Evolutionary conservation across 2,888 invertebrate species (phyloP).

Genomic region (Aphrophora alni): DNA sequence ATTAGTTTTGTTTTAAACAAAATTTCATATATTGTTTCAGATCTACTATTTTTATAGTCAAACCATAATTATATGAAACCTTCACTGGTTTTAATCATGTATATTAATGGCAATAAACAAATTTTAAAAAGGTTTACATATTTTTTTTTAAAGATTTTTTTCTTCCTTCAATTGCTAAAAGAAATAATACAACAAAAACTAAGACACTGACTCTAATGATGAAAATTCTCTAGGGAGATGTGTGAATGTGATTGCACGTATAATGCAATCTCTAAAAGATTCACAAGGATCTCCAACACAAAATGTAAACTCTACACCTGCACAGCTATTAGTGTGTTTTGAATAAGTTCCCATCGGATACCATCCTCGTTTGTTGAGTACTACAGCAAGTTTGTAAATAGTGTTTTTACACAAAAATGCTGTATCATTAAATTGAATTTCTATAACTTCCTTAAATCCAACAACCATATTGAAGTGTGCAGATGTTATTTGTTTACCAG

Average conservation of each 20-base stretch:
- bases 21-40: not conserved
- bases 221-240: not conserved
- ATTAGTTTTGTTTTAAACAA: not conserved
- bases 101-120: not conserved
- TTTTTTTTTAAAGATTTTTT: too few species aligned
- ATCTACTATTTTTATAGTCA: not conserved
- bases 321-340: slow-evolving; percentile 66
- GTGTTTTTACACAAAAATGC: slow-evolving; percentile 78
- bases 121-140: not conserved
- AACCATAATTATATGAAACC: not conserved
- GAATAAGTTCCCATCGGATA: slow-evolving; percentile 81
- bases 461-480: slow-evolving; percentile 82
- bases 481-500: slow-evolving; percentile 80
- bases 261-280: slow-evolving; percentile 76
- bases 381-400: slow-evolving; percentile 82
- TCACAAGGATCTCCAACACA: slow-evolving; percentile 74
- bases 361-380: slow-evolving; percentile 81
- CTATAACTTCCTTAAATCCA: slow-evolving; percentile 73
- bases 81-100: not conserved
- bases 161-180: too few species aligned
- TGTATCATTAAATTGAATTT: slow-evolving; percentile 81
- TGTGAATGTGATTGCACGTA: slow-evolving; percentile 78
- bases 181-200: too few species aligned
- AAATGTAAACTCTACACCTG: slow-evolving; percentile 78
- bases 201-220: not conserved